Evolutionary conservation across 2,888 invertebrate species (phyloP).

Genomic region (Protophormia terraenovae): DNA sequence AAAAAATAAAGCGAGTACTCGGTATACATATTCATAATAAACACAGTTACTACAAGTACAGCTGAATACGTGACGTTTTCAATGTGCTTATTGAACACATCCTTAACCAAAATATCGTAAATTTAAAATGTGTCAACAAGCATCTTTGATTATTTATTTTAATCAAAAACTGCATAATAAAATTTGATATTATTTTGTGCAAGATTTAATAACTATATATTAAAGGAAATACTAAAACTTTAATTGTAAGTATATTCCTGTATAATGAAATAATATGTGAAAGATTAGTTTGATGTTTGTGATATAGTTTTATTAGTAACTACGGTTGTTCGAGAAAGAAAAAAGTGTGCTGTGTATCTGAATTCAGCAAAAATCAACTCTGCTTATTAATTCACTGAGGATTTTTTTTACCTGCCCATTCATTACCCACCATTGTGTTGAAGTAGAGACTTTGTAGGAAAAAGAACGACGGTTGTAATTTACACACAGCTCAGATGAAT

Average conservation of each 20-base stretch:
- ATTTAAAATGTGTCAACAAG: conserved; percentile 68
- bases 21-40: background rate
- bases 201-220: background rate
- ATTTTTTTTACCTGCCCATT: conserved; percentile 69
- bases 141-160: conserved; percentile 29
- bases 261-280: background rate
- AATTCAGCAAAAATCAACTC: conserved; percentile 65
- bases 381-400: conserved; percentile 26
- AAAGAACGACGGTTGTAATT: conserved; percentile 33
- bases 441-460: conserved; percentile 25
- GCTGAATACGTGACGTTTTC: conserved; percentile 67
- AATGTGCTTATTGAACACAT: conserved; percentile 39
- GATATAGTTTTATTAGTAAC: background rate
- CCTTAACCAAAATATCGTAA: conserved; percentile 55
- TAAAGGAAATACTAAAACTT: background rate
- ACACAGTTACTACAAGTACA: conserved; percentile 33
- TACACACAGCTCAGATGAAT: background rate
- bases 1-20: conserved; percentile 43
- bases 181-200: background rate
- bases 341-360: conserved; percentile 57
- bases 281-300: background rate
- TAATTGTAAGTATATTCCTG: conserved; percentile 17
- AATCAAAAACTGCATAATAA: background rate
- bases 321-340: conserved; percentile 48
- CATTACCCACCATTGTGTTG: conserved; percentile 67